Evolutionary conservation across 1,140 invertebrate genomes (phyloP), one percentile per base, ranked within the genome.

Genomic region (Neuroterus valhalla): DNA sequence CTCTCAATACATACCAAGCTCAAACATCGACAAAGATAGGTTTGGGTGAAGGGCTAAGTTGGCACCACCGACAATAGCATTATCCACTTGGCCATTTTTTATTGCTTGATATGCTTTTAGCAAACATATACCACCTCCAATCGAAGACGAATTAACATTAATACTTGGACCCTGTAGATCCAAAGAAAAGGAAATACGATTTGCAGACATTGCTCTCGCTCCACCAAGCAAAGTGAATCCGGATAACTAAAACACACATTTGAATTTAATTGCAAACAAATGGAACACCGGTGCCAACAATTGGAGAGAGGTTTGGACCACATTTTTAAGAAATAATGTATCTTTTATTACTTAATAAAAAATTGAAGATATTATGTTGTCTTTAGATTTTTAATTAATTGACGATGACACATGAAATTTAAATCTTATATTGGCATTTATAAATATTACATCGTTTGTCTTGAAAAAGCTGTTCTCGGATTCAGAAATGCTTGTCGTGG

Each of bases 401-500:
- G 26, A 26, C 26, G 4, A 26, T 26, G n/a, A n/a, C n/a, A n/a
- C n/a, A n/a, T n/a, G n/a, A n/a, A n/a, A n/a, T n/a, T n/a, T n/a
- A n/a, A n/a, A n/a, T n/a, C n/a, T n/a, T n/a, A n/a, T n/a, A n/a
- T n/a, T n/a, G n/a, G n/a, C n/a, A n/a, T n/a, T 26, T 26, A 26
- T 26, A 4, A 26, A 26, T 26, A 26, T 26, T 26, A 26, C 26
- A 26, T 26, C 26, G 26, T 4, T 4, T 26, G 4, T 2, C 2
- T 26, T 26, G 4, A 79, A 81, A 31, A 75, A 31, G 12, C 14
- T 19, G 78, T 88, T 89, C 71, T 94, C 93, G 0, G 91, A 92
- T 84, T 96, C 95, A 5, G 94, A 94, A 79, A 93, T 93, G 85
- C 93, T 94, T 6, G 92, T 91, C 6, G 94, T 95, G 66, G 95